phyloP scores from a whole-genome alignment of 2,888 invertebrate genomes.

The Agrotis clavis region DNA sequence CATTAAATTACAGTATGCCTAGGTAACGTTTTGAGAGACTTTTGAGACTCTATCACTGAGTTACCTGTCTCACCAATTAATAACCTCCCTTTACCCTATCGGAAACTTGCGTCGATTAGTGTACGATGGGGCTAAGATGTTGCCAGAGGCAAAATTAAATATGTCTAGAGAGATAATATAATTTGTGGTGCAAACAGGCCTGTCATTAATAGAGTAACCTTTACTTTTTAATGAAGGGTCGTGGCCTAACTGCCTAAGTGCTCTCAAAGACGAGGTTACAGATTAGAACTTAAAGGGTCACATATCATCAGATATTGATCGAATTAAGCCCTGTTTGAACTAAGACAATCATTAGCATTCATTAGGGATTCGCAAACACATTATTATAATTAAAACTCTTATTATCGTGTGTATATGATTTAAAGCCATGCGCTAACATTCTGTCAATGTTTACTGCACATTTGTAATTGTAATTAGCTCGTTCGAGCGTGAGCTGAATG shows the following conservation, averaged over 20 bases:
- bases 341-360: constrained; percentile 23
- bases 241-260: constrained; percentile 10
- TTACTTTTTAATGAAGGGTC: background rate
- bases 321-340: constrained; percentile 23
- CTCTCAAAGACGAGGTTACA: constrained; percentile 33
- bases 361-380: constrained; percentile 33
- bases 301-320: constrained; percentile 42
- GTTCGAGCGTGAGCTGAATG: constrained; percentile 9
- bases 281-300: constrained; percentile 28
- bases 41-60: too few species aligned
- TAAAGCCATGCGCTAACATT: constrained; percentile 22
- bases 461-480: constrained; percentile 25
- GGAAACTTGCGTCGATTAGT: too few species aligned
- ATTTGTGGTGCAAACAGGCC: too few species aligned
- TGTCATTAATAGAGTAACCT: background rate
- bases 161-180: too few species aligned
- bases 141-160: too few species aligned
- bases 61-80: too few species aligned
- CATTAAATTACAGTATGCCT: too few species aligned
- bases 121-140: too few species aligned
- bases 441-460: constrained; percentile 17
- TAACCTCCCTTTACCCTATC: too few species aligned
- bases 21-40: too few species aligned
- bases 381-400: constrained; percentile 20
- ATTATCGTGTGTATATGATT: constrained; percentile 15